Base-by-base conservation (phyloP, 1,140 invertebrate species). In the Drosophila suzukii region DNA sequence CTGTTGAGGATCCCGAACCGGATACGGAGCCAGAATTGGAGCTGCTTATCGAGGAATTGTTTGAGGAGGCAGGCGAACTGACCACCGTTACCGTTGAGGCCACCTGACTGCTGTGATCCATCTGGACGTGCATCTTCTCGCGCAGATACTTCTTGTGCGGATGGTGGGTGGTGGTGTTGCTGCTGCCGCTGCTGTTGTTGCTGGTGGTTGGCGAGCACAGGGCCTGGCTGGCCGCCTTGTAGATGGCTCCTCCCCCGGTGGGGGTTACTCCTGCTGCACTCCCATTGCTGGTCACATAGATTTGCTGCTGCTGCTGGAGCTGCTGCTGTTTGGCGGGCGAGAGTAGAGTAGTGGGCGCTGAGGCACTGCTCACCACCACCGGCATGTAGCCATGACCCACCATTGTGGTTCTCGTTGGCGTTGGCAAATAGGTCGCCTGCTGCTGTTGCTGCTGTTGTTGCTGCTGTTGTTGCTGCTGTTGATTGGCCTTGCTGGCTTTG, bases 61-160 rank as follows among this genome's bases (percentile, higher is more conserved):
- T 91, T 6, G 91, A 91, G 38, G 91, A 83, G 43, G 91, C 91
- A 12, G 91, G 91, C n/a, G 91, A 91, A 49, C 88, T 90, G 44
- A 91, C 91, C 41, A 91, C 90, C 17, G 90, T 91, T 20, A 91
- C 82, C 0, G 90, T 91, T 17, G 90, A 91, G n/a, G 75, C 83
- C 41, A 90, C 74, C 15, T 78, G 62, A 30, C 51, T 80, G 36
- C 66, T 83, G 13, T 81, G 75, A 7, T 92, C 81, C 60, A 81
- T 80, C 24, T 85, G 75, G 1, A 89, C 90, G 50, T 88, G 89
- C 91, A 92, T 92, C 55, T 92, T 91, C 43, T 92, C 91, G 17
- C 91, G 90, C 59, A 92, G 44, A 77, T 92, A 92, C 65, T 92
- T 92, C 47, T 92, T 92, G 47, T 92, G 91, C 54, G 91, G 91